phyloP scores from a whole-genome alignment of 2,888 invertebrate species.

The Psylliodes chrysocephalus region DNA sequence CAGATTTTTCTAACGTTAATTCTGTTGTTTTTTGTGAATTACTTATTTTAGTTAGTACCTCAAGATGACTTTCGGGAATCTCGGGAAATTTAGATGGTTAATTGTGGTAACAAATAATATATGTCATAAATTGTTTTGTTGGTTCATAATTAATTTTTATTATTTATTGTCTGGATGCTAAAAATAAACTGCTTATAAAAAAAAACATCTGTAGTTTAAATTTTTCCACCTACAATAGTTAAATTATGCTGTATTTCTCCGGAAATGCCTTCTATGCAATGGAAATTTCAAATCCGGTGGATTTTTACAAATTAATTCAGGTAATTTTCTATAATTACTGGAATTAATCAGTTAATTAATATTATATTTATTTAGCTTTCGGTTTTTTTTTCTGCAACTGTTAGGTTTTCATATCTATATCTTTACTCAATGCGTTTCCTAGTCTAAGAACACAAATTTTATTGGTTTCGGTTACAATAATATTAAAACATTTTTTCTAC shows the following conservation, averaged over 20 bases:
- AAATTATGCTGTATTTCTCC: background rate
- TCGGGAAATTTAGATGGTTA: background rate
- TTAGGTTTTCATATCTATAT: too few relatives aligned
- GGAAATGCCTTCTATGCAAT: constrained; percentile 12
- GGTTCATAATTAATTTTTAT: constrained; percentile 1
- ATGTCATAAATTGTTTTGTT: background rate
- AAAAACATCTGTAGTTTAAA: background rate
- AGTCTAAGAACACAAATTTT: too few relatives aligned
- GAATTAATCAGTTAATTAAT: background rate
- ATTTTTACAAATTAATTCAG: too few relatives aligned
- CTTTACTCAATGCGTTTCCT: too few relatives aligned
- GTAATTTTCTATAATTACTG: too few relatives aligned
- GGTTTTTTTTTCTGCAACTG: too few relatives aligned
- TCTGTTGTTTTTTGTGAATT: too few relatives aligned
- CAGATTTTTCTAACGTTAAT: too few relatives aligned
- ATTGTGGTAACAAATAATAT: background rate
- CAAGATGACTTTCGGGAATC: constrained; percentile 17
- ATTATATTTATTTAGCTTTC: too few relatives aligned
- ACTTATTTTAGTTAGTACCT: too few relatives aligned
- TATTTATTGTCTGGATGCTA: background rate
- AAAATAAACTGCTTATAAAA: background rate
- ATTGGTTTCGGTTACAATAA: too few relatives aligned
- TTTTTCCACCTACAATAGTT: constrained; percentile 1
- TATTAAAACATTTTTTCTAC: too few relatives aligned
- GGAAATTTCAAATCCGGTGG: background rate